Evolutionary conservation across 2,888 invertebrate species (phyloP).

Genomic region (Trileptium ribeirensis): DNA sequence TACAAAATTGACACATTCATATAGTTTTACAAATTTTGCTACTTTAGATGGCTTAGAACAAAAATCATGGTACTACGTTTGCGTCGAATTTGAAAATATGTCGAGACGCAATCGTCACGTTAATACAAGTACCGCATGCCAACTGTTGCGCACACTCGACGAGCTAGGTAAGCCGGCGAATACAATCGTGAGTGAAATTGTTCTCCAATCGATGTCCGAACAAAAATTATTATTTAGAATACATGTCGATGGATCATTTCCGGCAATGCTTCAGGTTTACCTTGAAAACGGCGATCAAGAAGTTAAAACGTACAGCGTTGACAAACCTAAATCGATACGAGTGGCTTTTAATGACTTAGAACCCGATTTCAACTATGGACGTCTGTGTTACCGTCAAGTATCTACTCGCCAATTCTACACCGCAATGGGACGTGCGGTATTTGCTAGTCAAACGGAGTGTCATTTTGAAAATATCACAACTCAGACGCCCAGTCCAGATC

Average conservation of each 20-base stretch:
- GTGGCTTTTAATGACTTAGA: not conserved
- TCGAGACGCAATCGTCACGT: not conserved
- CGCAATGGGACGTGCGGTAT: too few relatives aligned
- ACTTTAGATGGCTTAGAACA: not conserved
- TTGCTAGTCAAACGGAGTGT: too few relatives aligned
- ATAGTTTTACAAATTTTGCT: too few relatives aligned
- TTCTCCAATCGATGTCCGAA: not conserved
- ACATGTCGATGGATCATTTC: not conserved
- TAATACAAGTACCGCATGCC: not conserved
- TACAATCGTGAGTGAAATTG: not conserved
- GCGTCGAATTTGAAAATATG: not conserved
- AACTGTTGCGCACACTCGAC: not conserved
- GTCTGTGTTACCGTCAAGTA: too few relatives aligned
- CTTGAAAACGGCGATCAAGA: not conserved
- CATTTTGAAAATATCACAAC: too few relatives aligned
- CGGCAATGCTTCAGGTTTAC: not conserved
- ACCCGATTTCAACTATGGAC: not conserved
- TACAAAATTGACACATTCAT: too few relatives aligned
- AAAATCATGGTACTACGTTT: not conserved
- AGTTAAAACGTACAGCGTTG: not conserved
- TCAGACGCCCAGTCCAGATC: too few relatives aligned
- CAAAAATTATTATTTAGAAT: not conserved
- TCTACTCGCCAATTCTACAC: too few relatives aligned
- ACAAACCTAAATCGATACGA: not conserved
- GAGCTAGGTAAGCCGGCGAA: not conserved